Evolutionary conservation across 2,888 invertebrate genomes (phyloP).

Genomic region (Thecocarcelia acutangulata): DNA sequence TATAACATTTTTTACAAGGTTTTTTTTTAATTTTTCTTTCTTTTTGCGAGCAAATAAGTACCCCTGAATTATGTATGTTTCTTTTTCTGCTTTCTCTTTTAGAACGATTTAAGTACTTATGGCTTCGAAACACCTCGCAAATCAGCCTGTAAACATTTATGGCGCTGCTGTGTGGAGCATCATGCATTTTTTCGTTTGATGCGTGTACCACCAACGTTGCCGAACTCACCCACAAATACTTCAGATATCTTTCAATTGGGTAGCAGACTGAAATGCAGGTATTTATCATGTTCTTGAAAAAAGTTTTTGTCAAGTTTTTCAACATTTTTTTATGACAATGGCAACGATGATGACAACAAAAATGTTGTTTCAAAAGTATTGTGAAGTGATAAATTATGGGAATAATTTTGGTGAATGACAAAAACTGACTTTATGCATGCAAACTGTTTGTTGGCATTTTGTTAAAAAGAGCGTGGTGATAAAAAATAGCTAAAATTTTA

Average conservation of each 20-base stretch:
- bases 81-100: conserved; percentile 4
- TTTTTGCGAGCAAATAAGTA: conserved; percentile 3
- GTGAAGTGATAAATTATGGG: conserved; percentile 54
- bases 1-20: conserved; percentile 23
- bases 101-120: conserved; percentile 96
- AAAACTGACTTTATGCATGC: conserved; percentile 36
- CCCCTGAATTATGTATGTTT: conserved; percentile 5
- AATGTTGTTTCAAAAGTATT: conserved; percentile 27
- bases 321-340: conserved; percentile 16
- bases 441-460: conserved; percentile 47
- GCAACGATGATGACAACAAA: conserved; percentile 12
- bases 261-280: conserved; percentile 91
- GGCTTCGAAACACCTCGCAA: conserved; percentile 96
- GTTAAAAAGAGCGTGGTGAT: conserved; percentile 37
- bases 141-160: conserved; percentile 95
- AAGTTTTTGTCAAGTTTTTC: conserved; percentile 32
- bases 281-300: conserved; percentile 68
- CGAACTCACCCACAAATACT: conserved; percentile 83
- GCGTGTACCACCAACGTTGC: conserved; percentile 86
- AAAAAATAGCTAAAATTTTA: conserved; percentile 10
- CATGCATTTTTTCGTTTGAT: conserved; percentile 95
- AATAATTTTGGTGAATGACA: conserved; percentile 31
- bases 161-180: conserved; percentile 98
- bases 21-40: conserved; percentile 4
- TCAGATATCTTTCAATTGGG: conserved; percentile 90